These are phyloP conservation scores for Tinea pellionella DNA, from an alignment of 2,888 invertebrate genomes.

Conservation along the genomic window DNA sequence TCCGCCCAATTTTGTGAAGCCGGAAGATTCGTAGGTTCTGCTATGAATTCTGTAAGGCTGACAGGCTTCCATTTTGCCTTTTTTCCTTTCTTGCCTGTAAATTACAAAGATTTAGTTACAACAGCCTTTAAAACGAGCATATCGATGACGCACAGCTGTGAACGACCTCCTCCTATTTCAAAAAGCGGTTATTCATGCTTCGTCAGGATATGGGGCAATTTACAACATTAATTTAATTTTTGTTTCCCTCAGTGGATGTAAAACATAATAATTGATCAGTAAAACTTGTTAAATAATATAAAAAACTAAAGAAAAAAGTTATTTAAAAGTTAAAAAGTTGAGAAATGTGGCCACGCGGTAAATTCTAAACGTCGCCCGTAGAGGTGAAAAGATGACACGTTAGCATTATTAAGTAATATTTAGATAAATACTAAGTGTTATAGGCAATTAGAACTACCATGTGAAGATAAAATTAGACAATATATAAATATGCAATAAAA, in stretches of 20 bases:
- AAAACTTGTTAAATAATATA: neutral
- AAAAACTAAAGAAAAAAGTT: neutral
- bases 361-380: slow-evolving; percentile 64
- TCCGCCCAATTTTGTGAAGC: slow-evolving; percentile 81
- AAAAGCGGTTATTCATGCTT: slow-evolving; percentile 52
- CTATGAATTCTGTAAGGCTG: slow-evolving; percentile 84
- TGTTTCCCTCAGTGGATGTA: neutral
- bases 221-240: neutral
- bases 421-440: neutral
- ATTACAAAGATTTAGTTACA: neutral
- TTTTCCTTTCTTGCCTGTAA: slow-evolving; percentile 84
- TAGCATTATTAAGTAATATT: slow-evolving; percentile 57
- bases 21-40: slow-evolving; percentile 73
- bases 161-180: slow-evolving; percentile 57
- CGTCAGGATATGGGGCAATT: slow-evolving; percentile 18
- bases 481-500: slow-evolving; percentile 12
- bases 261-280: neutral
- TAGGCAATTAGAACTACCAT: neutral
- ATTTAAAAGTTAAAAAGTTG: slow-evolving; percentile 25
- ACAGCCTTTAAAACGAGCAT: slow-evolving; percentile 27
- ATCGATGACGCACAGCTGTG: slow-evolving; percentile 59
- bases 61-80: slow-evolving; percentile 88
- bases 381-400: slow-evolving; percentile 67
- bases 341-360: slow-evolving; percentile 69
- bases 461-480: neutral